Conservation (phyloP, 2,888 invertebrate species). For the Philereme vetulata region DNA sequence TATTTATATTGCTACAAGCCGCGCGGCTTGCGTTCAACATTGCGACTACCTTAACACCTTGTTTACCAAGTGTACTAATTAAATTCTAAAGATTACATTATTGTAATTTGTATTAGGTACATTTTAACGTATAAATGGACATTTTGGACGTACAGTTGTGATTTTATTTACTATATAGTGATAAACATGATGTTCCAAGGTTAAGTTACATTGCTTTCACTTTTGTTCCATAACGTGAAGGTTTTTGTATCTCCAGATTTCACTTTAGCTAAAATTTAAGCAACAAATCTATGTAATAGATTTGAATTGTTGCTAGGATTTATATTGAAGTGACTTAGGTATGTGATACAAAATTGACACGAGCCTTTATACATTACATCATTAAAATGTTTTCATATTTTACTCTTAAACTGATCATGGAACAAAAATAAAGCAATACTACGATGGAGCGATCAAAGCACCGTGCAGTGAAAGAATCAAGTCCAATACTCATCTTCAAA, state of each 20-base stretch:
- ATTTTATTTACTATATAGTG: conserved; percentile 66
- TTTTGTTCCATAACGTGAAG: conserved; percentile 68
- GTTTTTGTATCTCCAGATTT: conserved; percentile 5
- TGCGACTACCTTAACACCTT: conserved; percentile 64
- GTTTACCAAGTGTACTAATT: conserved; percentile 72
- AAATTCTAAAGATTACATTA: conserved; percentile 80
- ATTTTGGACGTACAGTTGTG: conserved; percentile 84
- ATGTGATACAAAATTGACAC: conserved; percentile 14
- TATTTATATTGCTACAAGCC: conserved; percentile 62
- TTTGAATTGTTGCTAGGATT: conserved; percentile 15
- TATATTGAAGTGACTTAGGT: not conserved
- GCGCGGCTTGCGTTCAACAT: conserved; percentile 57
- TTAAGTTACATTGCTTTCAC: conserved; percentile 61
- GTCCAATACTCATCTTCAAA: conserved; percentile 42
- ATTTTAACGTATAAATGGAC: conserved; percentile 82
- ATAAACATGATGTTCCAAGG: conserved; percentile 63
- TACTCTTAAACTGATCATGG: conserved; percentile 47
- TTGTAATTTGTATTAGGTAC: conserved; percentile 82
- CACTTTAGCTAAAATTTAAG: conserved; percentile 4
- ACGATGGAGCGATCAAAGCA: conserved; percentile 51
- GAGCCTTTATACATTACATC: conserved; percentile 7
- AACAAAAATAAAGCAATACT: conserved; percentile 74
- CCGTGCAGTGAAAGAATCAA: conserved; percentile 36
- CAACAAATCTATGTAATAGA: conserved; percentile 3
- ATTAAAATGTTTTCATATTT: not conserved